Conservation (phyloP, 1,140 invertebrate genomes). For the Calycopis cecrops region DNA sequence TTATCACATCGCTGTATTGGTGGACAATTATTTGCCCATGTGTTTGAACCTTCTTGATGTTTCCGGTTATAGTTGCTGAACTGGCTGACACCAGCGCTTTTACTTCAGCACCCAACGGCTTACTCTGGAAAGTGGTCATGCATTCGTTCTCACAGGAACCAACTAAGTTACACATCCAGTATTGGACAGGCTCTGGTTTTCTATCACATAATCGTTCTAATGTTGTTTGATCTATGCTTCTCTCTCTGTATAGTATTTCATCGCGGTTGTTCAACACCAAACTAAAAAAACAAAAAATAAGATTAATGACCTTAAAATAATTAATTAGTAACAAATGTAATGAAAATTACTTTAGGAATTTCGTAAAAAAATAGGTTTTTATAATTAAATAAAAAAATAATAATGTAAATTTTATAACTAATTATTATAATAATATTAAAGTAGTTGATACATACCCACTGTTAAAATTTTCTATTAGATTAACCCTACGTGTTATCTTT, state of each 20-base stretch:
- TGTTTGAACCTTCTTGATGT: slow-evolving; percentile 73
- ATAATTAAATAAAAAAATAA: too few relatives aligned
- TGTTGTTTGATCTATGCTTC: slow-evolving; percentile 64
- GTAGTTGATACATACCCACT: slow-evolving; percentile 45
- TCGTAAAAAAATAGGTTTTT: background rate
- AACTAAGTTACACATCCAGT: slow-evolving; percentile 82
- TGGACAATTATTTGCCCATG: slow-evolving; percentile 72
- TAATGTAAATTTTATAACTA: background rate
- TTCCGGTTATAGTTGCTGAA: slow-evolving; percentile 71
- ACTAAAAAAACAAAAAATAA: slow-evolving; percentile 35
- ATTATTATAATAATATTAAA: background rate
- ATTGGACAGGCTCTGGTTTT: slow-evolving; percentile 65
- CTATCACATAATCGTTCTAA: slow-evolving; percentile 61
- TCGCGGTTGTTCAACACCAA: slow-evolving; percentile 60
- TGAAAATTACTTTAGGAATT: background rate
- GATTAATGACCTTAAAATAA: slow-evolving; percentile 3
- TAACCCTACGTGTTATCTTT: slow-evolving; percentile 46
- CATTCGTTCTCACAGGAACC: slow-evolving; percentile 84
- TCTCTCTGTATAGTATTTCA: slow-evolving; percentile 61
- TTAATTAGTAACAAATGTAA: background rate
- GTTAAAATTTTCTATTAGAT: slow-evolving; percentile 59
- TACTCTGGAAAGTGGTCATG: slow-evolving; percentile 87
- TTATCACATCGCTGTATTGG: slow-evolving; percentile 70
- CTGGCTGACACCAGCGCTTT: slow-evolving; percentile 65
- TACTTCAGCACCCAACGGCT: slow-evolving; percentile 80